Evolutionary conservation across 2,113 vertebrate genomes (phyloP).

Genomic region (Phalacrocorax aristotelis): DNA sequence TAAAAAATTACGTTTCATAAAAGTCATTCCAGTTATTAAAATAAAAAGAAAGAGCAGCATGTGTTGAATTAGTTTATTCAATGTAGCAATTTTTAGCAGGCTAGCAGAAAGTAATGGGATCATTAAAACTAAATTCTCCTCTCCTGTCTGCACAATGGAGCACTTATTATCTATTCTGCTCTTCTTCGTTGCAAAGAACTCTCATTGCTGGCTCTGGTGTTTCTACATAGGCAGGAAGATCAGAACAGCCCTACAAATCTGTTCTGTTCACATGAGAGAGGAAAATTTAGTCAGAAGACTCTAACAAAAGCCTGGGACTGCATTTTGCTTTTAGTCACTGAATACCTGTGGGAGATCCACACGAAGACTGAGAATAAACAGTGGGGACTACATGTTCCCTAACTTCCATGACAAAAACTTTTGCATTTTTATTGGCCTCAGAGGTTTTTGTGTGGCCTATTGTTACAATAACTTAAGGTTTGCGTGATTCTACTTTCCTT

Average conservation of each 20-base stretch:
- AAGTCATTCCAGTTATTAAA: neutral
- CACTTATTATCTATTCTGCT: neutral
- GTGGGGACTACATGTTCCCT: neutral
- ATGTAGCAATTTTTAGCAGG: neutral
- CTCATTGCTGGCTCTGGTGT: neutral
- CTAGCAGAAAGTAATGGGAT: neutral
- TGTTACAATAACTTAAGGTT: neutral
- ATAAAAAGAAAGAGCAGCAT: neutral
- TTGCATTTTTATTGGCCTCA: neutral
- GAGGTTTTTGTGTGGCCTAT: neutral
- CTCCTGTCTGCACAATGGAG: neutral
- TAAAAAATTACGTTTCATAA: neutral
- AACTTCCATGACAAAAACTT: neutral
- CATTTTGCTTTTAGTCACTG: neutral
- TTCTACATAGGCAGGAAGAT: neutral
- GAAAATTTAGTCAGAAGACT: neutral
- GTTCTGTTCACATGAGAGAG: neutral
- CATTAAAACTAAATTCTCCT: slow-evolving; percentile 44
- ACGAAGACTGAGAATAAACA: neutral
- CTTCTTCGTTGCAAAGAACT: neutral
- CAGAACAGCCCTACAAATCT: neutral
- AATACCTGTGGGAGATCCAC: neutral
- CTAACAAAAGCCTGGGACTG: neutral
- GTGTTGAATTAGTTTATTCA: neutral
- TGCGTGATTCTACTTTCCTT: neutral